Conservation (phyloP, 2,113 vertebrate genomes). For the Salvelinus sp. region DNA sequence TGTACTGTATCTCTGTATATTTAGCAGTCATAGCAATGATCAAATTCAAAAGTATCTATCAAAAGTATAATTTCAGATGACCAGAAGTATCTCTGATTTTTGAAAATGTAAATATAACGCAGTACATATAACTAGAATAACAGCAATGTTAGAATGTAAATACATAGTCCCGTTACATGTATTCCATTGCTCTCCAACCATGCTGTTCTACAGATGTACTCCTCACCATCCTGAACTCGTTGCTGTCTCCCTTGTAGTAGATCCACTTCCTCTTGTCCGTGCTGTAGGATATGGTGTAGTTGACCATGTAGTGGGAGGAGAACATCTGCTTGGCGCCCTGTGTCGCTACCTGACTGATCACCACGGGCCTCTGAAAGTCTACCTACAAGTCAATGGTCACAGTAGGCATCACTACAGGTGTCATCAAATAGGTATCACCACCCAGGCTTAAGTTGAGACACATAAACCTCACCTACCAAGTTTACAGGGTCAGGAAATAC, state of each 20-base stretch:
- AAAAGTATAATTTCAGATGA: too few relatives aligned
- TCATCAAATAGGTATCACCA: background rate
- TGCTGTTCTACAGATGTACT: background rate
- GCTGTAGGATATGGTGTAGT: slow-evolving; percentile 86
- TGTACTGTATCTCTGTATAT: too few relatives aligned
- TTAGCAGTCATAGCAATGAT: too few relatives aligned
- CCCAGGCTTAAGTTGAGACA: too few relatives aligned
- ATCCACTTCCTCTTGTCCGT: slow-evolving; percentile 82
- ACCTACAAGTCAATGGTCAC: slow-evolving; percentile 70
- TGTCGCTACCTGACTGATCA: slow-evolving; percentile 87
- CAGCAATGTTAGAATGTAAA: too few relatives aligned
- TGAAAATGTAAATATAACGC: background rate
- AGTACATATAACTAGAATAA: background rate
- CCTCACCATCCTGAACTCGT: slow-evolving; percentile 70
- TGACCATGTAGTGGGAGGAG: slow-evolving; percentile 69
- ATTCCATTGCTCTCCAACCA: too few relatives aligned
- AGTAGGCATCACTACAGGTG: background rate
- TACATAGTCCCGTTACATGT: too few relatives aligned
- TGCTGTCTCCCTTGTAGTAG: slow-evolving; percentile 85
- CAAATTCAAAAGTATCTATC: too few relatives aligned
- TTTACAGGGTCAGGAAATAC: too few relatives aligned
- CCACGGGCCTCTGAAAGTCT: slow-evolving; percentile 84
- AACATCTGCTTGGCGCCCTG: slow-evolving; percentile 88
- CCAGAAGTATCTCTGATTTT: background rate
- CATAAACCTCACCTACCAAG: too few relatives aligned